phyloP scores from a whole-genome alignment of 2,888 invertebrate species.

The Callyntrura guangdongensis region DNA sequence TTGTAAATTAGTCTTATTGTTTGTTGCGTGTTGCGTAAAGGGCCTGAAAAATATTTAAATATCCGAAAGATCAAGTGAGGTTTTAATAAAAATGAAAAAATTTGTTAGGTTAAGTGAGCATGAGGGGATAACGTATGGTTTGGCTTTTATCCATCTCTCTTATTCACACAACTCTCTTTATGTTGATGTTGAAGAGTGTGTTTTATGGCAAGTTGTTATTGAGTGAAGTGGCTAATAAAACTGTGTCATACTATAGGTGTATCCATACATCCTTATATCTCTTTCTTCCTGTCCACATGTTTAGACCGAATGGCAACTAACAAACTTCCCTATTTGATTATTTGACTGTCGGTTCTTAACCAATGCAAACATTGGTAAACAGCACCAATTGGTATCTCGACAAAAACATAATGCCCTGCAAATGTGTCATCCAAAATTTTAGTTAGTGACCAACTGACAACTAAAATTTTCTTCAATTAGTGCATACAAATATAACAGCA shows the following conservation, averaged over 20 bases:
- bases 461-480: too few relatives aligned
- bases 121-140: neutral
- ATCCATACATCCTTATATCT: neutral
- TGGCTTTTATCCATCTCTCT: slow-evolving; percentile 36
- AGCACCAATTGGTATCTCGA: too few relatives aligned
- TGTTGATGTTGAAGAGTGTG: slow-evolving; percentile 4
- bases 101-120: neutral
- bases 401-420: too few relatives aligned
- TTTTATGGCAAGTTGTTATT: slow-evolving; percentile 54
- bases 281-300: neutral
- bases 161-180: neutral
- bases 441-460: too few relatives aligned
- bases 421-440: too few relatives aligned
- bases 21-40: neutral
- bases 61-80: slow-evolving; percentile 9
- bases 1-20: neutral
- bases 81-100: neutral
- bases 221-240: slow-evolving; percentile 36
- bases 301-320: neutral
- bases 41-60: neutral
- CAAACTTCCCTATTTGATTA: neutral
- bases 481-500: slow-evolving; percentile 4
- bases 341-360: too few relatives aligned
- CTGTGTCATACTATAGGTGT: too few relatives aligned
- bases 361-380: too few relatives aligned